These are phyloP conservation scores for Danaus melanippus DNA, from an alignment of 1,140 invertebrate species.

Conservation along the genomic window DNA sequence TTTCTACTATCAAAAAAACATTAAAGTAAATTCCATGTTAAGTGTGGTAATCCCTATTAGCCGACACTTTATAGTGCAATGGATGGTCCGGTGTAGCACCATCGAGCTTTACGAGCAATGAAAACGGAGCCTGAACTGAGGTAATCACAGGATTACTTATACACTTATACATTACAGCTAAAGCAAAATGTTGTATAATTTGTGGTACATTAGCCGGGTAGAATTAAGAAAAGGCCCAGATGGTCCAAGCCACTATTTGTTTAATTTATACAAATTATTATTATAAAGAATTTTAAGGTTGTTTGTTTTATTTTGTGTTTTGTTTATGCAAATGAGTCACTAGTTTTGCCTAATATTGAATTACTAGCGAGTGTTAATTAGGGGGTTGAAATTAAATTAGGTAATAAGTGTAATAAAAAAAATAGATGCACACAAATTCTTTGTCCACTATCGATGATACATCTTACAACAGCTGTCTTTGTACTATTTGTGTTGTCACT, in stretches of 20 bases:
- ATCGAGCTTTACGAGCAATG: constrained; percentile 58
- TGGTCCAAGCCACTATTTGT: constrained; percentile 17
- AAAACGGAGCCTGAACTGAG: constrained; percentile 48
- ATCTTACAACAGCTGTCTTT: too few relatives aligned
- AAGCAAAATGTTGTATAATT: constrained; percentile 21
- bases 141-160: constrained; percentile 58
- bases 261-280: constrained; percentile 14
- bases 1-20: constrained; percentile 28
- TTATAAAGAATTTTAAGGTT: constrained; percentile 1
- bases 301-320: constrained; percentile 8
- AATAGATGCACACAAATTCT: too few relatives aligned
- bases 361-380: too few relatives aligned
- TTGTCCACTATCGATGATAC: too few relatives aligned
- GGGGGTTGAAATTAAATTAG: too few relatives aligned
- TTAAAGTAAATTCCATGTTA: constrained; percentile 50
- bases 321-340: background rate
- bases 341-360: background rate
- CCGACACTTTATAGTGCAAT: constrained; percentile 53
- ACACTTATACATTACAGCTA: constrained; percentile 27
- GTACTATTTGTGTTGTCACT: too few relatives aligned
- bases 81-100: constrained; percentile 46
- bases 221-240: constrained; percentile 21
- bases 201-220: constrained; percentile 11
- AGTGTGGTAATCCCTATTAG: constrained; percentile 63
- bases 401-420: too few relatives aligned